Base-by-base conservation (phyloP, 2,888 invertebrate genomes). In the Nezara viridula region DNA sequence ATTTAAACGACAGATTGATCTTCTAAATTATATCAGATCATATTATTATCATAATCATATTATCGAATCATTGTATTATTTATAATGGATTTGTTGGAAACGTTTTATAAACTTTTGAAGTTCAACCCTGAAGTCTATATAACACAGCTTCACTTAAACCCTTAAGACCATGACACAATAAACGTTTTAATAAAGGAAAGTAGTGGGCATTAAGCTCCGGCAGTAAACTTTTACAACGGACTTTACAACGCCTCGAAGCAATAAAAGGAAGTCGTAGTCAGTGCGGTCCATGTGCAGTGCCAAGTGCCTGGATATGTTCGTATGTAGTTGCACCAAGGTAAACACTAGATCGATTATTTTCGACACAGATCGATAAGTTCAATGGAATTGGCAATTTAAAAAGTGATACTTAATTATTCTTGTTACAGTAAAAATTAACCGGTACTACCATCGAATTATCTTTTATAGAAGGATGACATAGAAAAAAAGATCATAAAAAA, bases 131-230 rank as follows among this genome's bases (percentile, higher is more conserved):
- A n/a, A 55, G 55, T 9, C n/a, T 9, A 55, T n/a, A 55, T n/a
- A 32, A 16, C 21, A 66, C 27, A n/a, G 32, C 66, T 16, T 0
- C 4, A 16, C 66, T 5, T 32, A 16, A 14, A 2, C 27, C 14
- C 12, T 27, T 27, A 12, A 32, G 32, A 14, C 27, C 0, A 27
- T 66, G 66, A 21, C 66, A 32, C 66, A 66, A 66, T 66, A 66
- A 66, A n/a, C 66, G 32, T 66, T 66, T 66, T 66, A 66, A 66
- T 66, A 66, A 66, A 66, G 66, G 66, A 66, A 66, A 32, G 66
- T 66, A 66, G 66, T 32, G 66, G 66, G 66, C 66, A 66, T 66
- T 66, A 66, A 66, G 27, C 16, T 32, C 9, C 5, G 32, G 32
- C 16, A 16, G 66, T 66, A 66, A 66, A 66, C 27, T 66, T 66